phyloP scores from a whole-genome alignment of 2,888 invertebrate genomes.

The Fragum fragum region DNA sequence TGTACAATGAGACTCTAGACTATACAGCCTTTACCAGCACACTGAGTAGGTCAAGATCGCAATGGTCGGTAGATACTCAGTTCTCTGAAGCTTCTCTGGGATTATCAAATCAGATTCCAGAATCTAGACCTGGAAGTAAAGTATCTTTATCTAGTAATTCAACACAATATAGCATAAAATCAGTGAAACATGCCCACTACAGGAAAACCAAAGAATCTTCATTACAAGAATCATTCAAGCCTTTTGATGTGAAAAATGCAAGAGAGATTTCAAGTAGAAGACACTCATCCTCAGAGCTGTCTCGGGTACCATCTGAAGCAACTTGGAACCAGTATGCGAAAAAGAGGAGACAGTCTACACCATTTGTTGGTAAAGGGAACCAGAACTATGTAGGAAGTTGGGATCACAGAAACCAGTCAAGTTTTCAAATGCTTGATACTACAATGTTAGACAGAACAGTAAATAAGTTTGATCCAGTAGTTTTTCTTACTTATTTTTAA shows the following conservation, averaged over 20 bases:
- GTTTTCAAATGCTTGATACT: conserved; percentile 12
- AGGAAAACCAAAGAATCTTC: neutral
- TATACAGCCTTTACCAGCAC: neutral
- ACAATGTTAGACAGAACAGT: neutral
- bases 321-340: conserved; percentile 8
- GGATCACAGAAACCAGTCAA: neutral
- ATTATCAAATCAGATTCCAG: neutral
- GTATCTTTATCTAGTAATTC: neutral
- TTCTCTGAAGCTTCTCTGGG: conserved; percentile 2
- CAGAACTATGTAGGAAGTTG: conserved; percentile 1
- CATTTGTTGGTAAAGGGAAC: conserved; percentile 17
- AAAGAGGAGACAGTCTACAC: conserved; percentile 24
- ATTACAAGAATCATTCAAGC: conserved; percentile 3
- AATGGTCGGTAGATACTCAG: conserved; percentile 21
- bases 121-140: conserved; percentile 2
- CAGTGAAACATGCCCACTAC: neutral
- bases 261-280: neutral
- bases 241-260: conserved; percentile 10
- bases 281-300: neutral
- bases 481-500: neutral
- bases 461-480: conserved; percentile 4
- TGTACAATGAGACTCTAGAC: conserved; percentile 15
- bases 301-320: conserved; percentile 8
- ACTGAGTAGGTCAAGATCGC: neutral
- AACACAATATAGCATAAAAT: neutral